Percentiles rank a stretch among this genome's conserved stretches.
phyloP scores from a whole-genome alignment of 1,140 invertebrate genomes.

The Neodiprion pinetum region DNA sequence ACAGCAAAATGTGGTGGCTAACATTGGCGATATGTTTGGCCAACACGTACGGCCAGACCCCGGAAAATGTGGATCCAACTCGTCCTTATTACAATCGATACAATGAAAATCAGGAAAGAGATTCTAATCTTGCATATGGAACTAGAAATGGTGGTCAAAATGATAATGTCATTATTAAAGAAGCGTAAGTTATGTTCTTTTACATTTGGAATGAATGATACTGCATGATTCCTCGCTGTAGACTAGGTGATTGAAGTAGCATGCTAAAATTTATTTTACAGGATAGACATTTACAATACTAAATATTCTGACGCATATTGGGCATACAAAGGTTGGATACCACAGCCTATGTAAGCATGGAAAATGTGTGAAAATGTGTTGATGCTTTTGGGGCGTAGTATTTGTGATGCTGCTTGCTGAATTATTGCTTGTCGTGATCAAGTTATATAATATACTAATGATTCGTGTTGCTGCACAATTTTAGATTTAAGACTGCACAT shows the following conservation, averaged over 20 bases:
- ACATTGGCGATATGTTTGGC: conserved; percentile 21
- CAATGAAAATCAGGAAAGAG: conserved; percentile 28
- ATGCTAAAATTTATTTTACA: conserved; percentile 20
- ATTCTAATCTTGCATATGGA: not conserved
- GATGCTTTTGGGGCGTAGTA: not conserved
- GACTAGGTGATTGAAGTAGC: conserved; percentile 8
- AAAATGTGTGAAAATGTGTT: not conserved
- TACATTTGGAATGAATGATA: conserved; percentile 10
- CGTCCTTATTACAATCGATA: conserved; percentile 41
- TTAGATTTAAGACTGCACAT: too few relatives aligned
- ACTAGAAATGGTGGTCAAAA: conserved; percentile 4
- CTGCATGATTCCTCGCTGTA: conserved; percentile 14
- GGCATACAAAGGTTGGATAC: conserved; percentile 24
- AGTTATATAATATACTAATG: not conserved
- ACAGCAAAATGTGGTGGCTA: conserved; percentile 28
- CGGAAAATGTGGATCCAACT: conserved; percentile 32
- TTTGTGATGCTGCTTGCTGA: too few relatives aligned
- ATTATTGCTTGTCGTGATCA: not conserved
- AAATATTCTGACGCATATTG: conserved; percentile 21
- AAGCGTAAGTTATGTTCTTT: conserved; percentile 64
- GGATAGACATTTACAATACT: conserved; percentile 24
- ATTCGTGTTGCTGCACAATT: too few relatives aligned
- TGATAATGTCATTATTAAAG: conserved; percentile 66
- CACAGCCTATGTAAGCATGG: conserved; percentile 4
- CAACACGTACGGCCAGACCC: conserved; percentile 13